These are phyloP conservation scores for Glyphotaelius pellucidus DNA, from an alignment of 2,888 invertebrate genomes.

Conservation along the genomic window DNA sequence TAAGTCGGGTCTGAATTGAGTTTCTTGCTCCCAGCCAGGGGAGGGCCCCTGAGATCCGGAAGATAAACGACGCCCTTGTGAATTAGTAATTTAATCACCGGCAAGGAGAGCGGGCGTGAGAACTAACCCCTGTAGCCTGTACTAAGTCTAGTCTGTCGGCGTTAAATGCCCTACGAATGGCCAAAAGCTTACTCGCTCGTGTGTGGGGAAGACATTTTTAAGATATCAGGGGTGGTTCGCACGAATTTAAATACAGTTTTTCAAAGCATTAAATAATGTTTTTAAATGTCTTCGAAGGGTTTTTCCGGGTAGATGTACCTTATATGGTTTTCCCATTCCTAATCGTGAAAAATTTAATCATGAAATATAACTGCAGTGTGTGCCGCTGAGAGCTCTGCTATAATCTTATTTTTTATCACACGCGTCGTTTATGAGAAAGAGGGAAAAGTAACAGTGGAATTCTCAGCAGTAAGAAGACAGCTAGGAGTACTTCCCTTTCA, in stretches of 20 bases:
- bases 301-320: not conserved
- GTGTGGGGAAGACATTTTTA: not conserved
- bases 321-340: no score
- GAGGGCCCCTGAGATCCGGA: slow-evolving; percentile 23
- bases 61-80: slow-evolving; percentile 55
- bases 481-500: no score
- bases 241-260: not conserved
- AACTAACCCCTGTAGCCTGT: slow-evolving; percentile 32
- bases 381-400: no score
- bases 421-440: no score
- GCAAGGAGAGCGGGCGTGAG: slow-evolving; percentile 41
- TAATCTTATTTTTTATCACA: no score
- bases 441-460: no score
- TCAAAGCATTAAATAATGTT: not conserved
- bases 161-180: slow-evolving; percentile 18
- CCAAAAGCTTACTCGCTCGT: not conserved
- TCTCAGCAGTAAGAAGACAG: no score
- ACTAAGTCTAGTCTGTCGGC: slow-evolving; percentile 5
- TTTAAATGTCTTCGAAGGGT: no score
- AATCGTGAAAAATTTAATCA: no score
- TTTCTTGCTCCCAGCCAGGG: not conserved
- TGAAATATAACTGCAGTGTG: no score
- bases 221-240: not conserved
- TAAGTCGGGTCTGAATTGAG: slow-evolving; percentile 2
- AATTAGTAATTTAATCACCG: slow-evolving; percentile 58